These are phyloP conservation scores for Lasioglossum oenotherae DNA, from an alignment of 2,888 invertebrate genomes.

Conservation along the genomic window DNA sequence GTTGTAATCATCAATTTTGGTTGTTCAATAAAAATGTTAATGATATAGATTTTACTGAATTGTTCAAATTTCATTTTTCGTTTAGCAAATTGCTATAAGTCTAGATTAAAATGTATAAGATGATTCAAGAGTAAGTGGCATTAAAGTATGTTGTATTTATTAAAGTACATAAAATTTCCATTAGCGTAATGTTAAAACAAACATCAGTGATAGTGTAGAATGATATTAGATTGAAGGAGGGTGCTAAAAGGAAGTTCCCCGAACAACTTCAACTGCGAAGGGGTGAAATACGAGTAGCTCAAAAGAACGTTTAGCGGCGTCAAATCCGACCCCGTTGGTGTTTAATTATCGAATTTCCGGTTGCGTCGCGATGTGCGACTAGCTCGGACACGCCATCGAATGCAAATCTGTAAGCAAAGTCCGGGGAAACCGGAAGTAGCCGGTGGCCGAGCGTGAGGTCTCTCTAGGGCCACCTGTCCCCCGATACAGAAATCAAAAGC, in stretches of 20 bases:
- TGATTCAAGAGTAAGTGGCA: too few relatives aligned
- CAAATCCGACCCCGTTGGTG: slow-evolving; percentile 21
- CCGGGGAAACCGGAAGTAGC: slow-evolving; percentile 77
- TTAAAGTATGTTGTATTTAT: too few relatives aligned
- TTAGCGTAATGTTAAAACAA: neutral
- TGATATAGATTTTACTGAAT: too few relatives aligned
- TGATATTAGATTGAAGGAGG: neutral
- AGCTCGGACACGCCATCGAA: slow-evolving; percentile 62
- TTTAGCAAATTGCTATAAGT: too few relatives aligned
- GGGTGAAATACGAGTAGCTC: neutral
- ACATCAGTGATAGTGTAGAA: neutral
- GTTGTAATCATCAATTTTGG: too few relatives aligned
- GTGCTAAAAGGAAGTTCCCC: neutral
- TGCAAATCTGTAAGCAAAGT: slow-evolving; percentile 76
- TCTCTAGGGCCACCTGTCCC: slow-evolving; percentile 71
- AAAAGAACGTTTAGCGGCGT: neutral
- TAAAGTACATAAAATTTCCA: too few relatives aligned
- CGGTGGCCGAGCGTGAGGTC: slow-evolving; percentile 65
- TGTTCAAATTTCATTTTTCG: too few relatives aligned
- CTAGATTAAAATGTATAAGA: too few relatives aligned
- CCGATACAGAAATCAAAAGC: slow-evolving; percentile 82
- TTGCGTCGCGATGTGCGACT: slow-evolving; percentile 57
- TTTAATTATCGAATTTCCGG: slow-evolving; percentile 65
- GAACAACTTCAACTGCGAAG: neutral
- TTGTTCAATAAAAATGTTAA: too few relatives aligned